Base-by-base conservation (phyloP, 2,888 invertebrate genomes). In the Villa cingulata region DNA sequence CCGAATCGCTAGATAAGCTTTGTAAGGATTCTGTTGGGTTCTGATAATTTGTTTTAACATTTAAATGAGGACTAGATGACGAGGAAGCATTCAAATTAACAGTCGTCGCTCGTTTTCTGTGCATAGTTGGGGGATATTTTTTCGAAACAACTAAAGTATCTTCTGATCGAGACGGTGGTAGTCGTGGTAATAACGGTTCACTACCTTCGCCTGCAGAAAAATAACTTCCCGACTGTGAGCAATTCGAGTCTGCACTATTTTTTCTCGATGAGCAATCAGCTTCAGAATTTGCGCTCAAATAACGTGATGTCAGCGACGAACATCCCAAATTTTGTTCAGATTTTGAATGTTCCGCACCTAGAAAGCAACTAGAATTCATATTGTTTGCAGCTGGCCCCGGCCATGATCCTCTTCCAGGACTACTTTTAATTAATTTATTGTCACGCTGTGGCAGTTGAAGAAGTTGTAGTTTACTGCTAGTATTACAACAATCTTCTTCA, bases 351-450 rank as follows among this genome's bases (percentile, higher is more conserved):
- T 88, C 87, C 2, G 80, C 76, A 47, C 75, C 75, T 5, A 72
- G 55, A 43, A 77, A 61, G 56, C 72, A 75, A 4, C 72, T 62
- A 2, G 54, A 54, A 54, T 74, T 65, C 56, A 73, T 65, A 39
- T 75, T 67, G 1, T 75, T 76, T 15, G 61, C 60, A 1, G 71
- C 71, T 0, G 87, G 87, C 0, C 88, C 88, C 0, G 88, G 87
- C 88, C 88, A 89, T 4, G 86, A 86, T 0, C 88, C 88, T 41
- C 88, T 73, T 0, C 86, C 84, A 0, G 84, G 82, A 17, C 81
- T 82, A 2, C 80, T 81, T 66, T 86, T 86, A 0, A 78, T 78
- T 34, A 82, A 76, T 61, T 86, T 86, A 0, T 78, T 76, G 59
- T 86, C 86, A 37, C 84, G 72, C 0, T 81, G 76, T 40, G 71